These are phyloP conservation scores for Apostichopus californicus DNA, from an alignment of 35 echinoderm and acorn worm genomes.

Conservation along the genomic window DNA sequence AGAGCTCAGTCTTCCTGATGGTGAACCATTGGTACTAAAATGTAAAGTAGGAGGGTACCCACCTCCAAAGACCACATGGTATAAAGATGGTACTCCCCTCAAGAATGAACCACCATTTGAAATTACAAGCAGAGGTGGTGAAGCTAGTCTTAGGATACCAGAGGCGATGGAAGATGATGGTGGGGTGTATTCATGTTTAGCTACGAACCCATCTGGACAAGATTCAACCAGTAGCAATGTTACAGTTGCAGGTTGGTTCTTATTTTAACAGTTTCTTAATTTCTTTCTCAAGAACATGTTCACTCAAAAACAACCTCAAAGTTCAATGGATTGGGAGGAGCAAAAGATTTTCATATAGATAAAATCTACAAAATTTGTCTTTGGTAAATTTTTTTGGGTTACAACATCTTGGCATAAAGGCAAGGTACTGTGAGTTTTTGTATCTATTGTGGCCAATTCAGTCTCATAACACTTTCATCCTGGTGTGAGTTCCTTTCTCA, in stretches of 20 bases:
- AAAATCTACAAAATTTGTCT: neutral
- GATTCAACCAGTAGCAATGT: constrained; percentile 53
- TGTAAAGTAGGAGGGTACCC: constrained; percentile 66
- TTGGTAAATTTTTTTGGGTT: neutral
- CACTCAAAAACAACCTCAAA: neutral
- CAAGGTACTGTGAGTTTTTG: neutral
- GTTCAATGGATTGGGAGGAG: neutral
- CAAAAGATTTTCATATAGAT: neutral
- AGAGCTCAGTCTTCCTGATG: constrained; percentile 30
- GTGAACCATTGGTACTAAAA: constrained; percentile 36
- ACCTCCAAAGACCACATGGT: constrained; percentile 60
- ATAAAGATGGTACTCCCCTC: constrained; percentile 54
- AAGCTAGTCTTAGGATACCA: constrained; percentile 34
- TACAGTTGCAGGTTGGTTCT: constrained; percentile 53
- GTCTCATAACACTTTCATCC: too few relatives aligned
- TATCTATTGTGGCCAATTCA: neutral
- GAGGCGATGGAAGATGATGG: constrained; percentile 60
- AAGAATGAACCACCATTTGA: constrained; percentile 65
- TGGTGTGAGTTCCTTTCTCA: too few relatives aligned
- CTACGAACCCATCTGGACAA: constrained; percentile 58
- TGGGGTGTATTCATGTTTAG: constrained; percentile 70
- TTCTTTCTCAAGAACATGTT: neutral
- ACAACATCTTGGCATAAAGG: neutral
- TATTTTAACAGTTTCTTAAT: neutral
- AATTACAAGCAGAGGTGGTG: constrained; percentile 53